Percentiles rank a stretch among this genome's conserved stretches.
Conservation (phyloP, 2,797 vertebrate genomes). For the Fistularia commersonii region DNA sequence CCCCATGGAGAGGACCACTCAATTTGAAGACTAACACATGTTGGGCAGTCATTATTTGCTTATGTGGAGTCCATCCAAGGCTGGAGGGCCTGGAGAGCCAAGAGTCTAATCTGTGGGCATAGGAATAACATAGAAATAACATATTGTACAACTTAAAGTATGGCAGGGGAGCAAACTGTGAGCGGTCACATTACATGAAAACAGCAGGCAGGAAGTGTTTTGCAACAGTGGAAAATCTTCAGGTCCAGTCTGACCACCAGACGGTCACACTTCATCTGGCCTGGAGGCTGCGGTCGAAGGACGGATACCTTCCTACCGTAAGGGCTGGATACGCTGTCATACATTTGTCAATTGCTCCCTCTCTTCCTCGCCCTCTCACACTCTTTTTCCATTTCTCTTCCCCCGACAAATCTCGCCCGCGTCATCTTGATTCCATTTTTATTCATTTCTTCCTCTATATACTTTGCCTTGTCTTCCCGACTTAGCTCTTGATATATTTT, state of each 20-base stretch:
- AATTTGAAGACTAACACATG: slow-evolving; percentile 74
- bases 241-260: slow-evolving; percentile 74
- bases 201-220: slow-evolving; percentile 78
- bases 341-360: slow-evolving; percentile 47
- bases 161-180: slow-evolving; percentile 64
- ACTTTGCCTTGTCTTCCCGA: slow-evolving; percentile 5
- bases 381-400: slow-evolving; percentile 31
- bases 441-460: slow-evolving; percentile 4
- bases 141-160: slow-evolving; percentile 70
- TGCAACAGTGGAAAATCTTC: slow-evolving; percentile 77
- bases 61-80: slow-evolving; percentile 62
- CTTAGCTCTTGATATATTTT: slow-evolving; percentile 17
- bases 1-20: slow-evolving; percentile 63
- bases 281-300: slow-evolving; percentile 65
- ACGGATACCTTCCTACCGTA: slow-evolving; percentile 63
- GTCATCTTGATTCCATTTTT: slow-evolving; percentile 5
- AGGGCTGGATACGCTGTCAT: slow-evolving; percentile 55
- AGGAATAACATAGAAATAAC: slow-evolving; percentile 66
- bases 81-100: slow-evolving; percentile 57
- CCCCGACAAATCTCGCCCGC: slow-evolving; percentile 30
- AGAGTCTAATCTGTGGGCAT: slow-evolving; percentile 68
- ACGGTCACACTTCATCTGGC: slow-evolving; percentile 76
- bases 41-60: slow-evolving; percentile 67
- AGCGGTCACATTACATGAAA: slow-evolving; percentile 71
- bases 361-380: slow-evolving; percentile 17